Evolutionary conservation across 1,140 invertebrate species (phyloP), one percentile per base, ranked within the genome.

Genomic region (Heliothis subflexa): DNA sequence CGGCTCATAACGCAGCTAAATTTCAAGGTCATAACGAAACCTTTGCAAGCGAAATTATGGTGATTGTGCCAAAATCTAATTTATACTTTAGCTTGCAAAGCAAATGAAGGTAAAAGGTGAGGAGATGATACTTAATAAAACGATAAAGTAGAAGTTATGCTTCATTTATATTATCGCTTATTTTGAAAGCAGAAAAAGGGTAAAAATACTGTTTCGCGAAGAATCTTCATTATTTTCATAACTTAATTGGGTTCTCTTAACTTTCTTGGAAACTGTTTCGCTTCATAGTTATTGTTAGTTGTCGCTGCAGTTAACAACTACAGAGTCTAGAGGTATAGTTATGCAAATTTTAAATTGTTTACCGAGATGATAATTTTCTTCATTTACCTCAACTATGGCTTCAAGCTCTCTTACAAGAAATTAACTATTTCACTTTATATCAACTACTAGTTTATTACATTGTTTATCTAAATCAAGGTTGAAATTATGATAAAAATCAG

Each of bases 211-310:
- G 40, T 45, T 40, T 62, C 28, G 45, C 3, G 2, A 3, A 66
- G 45, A 21, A 11, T 16, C n/a, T 66, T 45, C 16, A 49, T 66
- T 72, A 72, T 57, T 57, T 57, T 55, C 52, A 55, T 57, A 57
- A 40, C 28, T 47, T 57, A 72, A 72, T 72, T 57, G 70, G 70
- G 28, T 16, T 57, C 16, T 45, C 33, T 25, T 28, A 72, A 72
- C 70, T 72, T 52, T 33, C 52, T 57, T 57, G 28, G 54, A 49
- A 72, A 57, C 16, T 72, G 52, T 52, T 57, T 72, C 28, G 52
- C 52, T 57, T 72, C 16, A 47, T 45, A 72, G 50, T 72, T 72
- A 72, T 72, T 57, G 70, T 72, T 72, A 62, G 21, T 59, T 59
- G 50, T 72, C 28, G 52, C 52, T 45, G 70, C 28, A 72, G 52